A percentile compares a stretch with the other conserved stretches of the same genome.
These are phyloP conservation scores for Agonopterix alstromeriana DNA, from an alignment of 2,888 invertebrate species.

Conservation along the genomic window DNA sequence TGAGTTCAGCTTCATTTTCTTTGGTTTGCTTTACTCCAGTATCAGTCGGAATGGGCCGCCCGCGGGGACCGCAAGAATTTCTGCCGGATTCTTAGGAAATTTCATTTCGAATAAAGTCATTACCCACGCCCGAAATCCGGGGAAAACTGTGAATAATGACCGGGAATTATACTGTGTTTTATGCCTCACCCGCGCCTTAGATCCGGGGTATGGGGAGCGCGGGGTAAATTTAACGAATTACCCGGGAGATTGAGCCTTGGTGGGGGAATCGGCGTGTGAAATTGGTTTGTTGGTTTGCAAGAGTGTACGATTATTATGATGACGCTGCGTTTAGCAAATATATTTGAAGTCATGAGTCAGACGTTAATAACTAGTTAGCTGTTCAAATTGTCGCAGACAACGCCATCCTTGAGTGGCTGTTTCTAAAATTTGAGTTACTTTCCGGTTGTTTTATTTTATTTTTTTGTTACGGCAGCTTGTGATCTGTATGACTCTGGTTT, in stretches of 20 bases:
- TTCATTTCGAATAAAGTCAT: constrained; percentile 52
- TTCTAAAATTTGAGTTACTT: no score
- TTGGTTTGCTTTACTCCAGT: no score
- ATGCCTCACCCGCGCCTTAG: constrained; percentile 25
- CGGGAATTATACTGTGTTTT: constrained; percentile 56
- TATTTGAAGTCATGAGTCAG: no score
- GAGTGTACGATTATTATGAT: constrained; percentile 7
- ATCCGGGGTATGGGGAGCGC: constrained; percentile 11
- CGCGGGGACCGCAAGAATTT: constrained; percentile 4
- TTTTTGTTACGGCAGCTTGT: no score
- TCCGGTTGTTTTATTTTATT: no score
- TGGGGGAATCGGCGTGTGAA: constrained; percentile 51
- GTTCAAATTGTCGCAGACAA: no score
- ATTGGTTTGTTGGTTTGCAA: constrained; percentile 43
- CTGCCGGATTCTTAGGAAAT: constrained; percentile 30
- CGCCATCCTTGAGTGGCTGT: no score
- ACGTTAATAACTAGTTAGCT: no score
- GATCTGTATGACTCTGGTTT: no score
- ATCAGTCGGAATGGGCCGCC: no score
- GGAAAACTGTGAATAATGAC: constrained; percentile 56
- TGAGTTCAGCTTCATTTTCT: no score
- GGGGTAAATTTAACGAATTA: constrained; percentile 49
- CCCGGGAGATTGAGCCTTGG: constrained; percentile 41
- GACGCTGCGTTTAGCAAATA: neutral
- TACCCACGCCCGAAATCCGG: constrained; percentile 39